These are phyloP conservation scores for Vanacampus margaritifer DNA, from an alignment of 2,113 vertebrate species.

Conservation along the genomic window DNA sequence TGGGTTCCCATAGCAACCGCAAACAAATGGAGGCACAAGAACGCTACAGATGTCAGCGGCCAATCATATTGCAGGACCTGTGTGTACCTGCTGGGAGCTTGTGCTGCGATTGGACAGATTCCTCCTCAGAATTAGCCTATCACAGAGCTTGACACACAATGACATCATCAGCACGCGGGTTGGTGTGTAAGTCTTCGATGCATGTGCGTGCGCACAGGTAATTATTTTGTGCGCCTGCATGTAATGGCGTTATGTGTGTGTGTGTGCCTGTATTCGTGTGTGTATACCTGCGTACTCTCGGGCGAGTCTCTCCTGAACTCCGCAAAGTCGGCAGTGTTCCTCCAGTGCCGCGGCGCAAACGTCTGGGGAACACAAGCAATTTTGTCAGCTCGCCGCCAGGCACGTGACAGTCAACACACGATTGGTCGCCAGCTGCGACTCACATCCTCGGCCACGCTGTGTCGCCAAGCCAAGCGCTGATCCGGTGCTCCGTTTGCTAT, in stretches of 20 bases:
- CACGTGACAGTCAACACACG: too few relatives aligned
- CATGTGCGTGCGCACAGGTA: background rate
- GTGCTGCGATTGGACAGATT: slow-evolving; percentile 63
- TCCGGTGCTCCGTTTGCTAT: slow-evolving; percentile 52
- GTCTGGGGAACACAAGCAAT: slow-evolving; percentile 33
- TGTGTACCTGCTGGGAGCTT: slow-evolving; percentile 41
- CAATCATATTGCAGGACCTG: slow-evolving; percentile 52
- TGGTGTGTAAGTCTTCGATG: background rate
- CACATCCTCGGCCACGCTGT: slow-evolving; percentile 49
- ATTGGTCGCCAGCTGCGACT: background rate
- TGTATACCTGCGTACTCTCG: slow-evolving; percentile 50
- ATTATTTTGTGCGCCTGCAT: background rate
- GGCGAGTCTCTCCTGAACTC: slow-evolving; percentile 47
- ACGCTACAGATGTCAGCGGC: background rate
- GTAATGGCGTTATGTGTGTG: background rate
- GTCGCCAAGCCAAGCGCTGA: slow-evolving; percentile 38
- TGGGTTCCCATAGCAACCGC: slow-evolving; percentile 8
- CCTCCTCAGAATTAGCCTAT: slow-evolving; percentile 49
- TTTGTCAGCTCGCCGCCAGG: background rate
- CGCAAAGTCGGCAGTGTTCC: slow-evolving; percentile 56
- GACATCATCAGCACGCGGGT: slow-evolving; percentile 7
- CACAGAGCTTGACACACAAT: slow-evolving; percentile 46
- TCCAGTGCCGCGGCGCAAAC: slow-evolving; percentile 50
- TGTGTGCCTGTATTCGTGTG: background rate
- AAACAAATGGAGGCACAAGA: background rate